phyloP scores from a whole-genome alignment of 2,888 invertebrate species.

The Micoletzkya japonica region DNA sequence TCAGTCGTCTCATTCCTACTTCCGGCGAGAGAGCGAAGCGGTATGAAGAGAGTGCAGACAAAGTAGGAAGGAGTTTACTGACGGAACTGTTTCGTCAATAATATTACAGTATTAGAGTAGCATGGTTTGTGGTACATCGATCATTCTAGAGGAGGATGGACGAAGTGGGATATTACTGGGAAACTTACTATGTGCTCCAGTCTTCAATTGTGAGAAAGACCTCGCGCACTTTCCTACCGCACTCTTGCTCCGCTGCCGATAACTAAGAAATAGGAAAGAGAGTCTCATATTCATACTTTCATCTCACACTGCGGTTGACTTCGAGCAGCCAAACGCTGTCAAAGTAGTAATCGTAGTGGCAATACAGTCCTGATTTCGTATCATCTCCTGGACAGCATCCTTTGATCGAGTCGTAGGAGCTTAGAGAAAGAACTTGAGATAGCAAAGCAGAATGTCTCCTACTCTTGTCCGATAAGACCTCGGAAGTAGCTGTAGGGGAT shows the following conservation, averaged over 20 bases:
- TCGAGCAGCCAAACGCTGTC: background rate
- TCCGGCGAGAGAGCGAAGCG: too few relatives aligned
- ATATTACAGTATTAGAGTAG: too few relatives aligned
- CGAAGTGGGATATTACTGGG: too few relatives aligned
- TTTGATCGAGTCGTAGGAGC: background rate
- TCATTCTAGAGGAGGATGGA: too few relatives aligned
- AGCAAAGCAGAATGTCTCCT: background rate
- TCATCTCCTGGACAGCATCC: slow-evolving; percentile 12
- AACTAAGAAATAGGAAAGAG: too few relatives aligned
- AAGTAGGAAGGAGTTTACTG: too few relatives aligned
- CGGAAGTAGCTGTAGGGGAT: slow-evolving; percentile 47
- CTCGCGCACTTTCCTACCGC: background rate
- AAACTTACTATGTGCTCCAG: slow-evolving; percentile 2
- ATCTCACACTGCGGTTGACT: background rate
- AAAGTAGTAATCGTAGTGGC: slow-evolving; percentile 17
- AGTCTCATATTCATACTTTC: too few relatives aligned
- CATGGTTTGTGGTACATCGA: too few relatives aligned
- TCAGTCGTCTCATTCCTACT: too few relatives aligned
- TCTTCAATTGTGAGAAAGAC: background rate
- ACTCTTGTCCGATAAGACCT: slow-evolving; percentile 29
- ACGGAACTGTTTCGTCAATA: too few relatives aligned
- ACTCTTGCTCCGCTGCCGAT: background rate
- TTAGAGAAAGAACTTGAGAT: too few relatives aligned
- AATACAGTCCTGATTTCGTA: background rate
- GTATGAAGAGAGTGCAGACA: too few relatives aligned